These are phyloP conservation scores for Pocota personata DNA, from an alignment of 2,888 invertebrate genomes.

Conservation along the genomic window DNA sequence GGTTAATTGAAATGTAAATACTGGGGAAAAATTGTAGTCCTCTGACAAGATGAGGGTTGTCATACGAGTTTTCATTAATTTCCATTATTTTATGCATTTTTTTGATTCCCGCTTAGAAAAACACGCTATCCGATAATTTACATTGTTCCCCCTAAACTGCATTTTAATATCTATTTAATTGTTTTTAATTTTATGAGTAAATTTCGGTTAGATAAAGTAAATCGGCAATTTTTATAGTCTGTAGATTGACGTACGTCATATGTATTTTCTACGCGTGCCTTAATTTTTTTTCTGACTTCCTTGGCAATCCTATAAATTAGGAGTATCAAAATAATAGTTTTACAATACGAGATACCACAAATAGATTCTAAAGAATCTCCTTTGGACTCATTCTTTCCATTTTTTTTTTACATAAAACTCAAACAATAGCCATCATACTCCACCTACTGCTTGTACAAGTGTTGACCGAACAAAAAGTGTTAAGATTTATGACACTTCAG, in stretches of 20 bases:
- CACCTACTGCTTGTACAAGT: not conserved
- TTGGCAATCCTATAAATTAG: not conserved
- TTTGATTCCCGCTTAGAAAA: slow-evolving; percentile 1
- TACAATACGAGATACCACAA: not conserved
- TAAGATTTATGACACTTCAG: slow-evolving; percentile 5
- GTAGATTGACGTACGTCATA: not conserved
- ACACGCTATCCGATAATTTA: not conserved
- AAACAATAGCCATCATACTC: not conserved
- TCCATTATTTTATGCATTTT: slow-evolving; percentile 27
- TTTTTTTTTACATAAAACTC: not conserved
- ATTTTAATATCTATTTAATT: not conserved
- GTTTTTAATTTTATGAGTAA: not conserved
- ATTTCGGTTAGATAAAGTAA: not conserved
- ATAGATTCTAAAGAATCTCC: not conserved
- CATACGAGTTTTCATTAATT: slow-evolving; percentile 5
- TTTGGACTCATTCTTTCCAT: not conserved
- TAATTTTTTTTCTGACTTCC: not conserved
- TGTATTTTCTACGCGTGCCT: too few relatives aligned
- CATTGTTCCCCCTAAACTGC: not conserved
- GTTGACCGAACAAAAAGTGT: not conserved
- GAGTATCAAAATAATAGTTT: not conserved
- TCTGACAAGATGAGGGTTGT: slow-evolving; percentile 44
- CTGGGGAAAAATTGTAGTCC: slow-evolving; percentile 9
- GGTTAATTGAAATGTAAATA: slow-evolving; percentile 39
- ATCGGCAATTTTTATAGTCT: not conserved